Percentiles rank a stretch among this genome's conserved stretches.
phyloP scores from a whole-genome alignment of 1,140 invertebrate species.

The Calycopis cecrops region DNA sequence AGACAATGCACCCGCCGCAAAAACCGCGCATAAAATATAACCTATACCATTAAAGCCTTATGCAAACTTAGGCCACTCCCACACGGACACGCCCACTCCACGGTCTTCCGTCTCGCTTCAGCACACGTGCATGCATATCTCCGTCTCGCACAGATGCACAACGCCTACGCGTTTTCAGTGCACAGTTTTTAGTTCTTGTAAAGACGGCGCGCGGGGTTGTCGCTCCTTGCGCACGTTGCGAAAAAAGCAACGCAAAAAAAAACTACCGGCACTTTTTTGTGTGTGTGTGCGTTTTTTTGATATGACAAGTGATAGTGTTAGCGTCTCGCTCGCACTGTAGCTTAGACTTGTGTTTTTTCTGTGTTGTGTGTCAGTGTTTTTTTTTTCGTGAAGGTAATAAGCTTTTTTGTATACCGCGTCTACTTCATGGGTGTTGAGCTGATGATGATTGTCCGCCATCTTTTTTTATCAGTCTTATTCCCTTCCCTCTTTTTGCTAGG shows the following conservation, averaged over 20 bases:
- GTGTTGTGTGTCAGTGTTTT: constrained; percentile 13
- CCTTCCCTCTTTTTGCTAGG: no score
- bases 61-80: constrained; percentile 59
- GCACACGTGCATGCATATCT: constrained; percentile 27
- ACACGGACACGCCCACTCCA: constrained; percentile 44
- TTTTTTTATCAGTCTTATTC: no score
- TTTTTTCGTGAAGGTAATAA: constrained; percentile 38
- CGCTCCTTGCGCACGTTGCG: constrained; percentile 33
- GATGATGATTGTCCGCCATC: constrained; percentile 36
- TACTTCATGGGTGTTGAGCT: neutral
- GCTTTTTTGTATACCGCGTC: constrained; percentile 33
- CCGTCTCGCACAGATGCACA: constrained; percentile 42
- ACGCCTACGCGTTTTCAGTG: constrained; percentile 59
- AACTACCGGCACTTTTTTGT: constrained; percentile 32
- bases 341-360: constrained; percentile 5
- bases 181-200: constrained; percentile 64
- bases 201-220: constrained; percentile 49
- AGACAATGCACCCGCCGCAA: constrained; percentile 61
- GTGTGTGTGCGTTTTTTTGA: constrained; percentile 29
- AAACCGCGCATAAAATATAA: constrained; percentile 56
- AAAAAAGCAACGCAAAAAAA: constrained; percentile 29
- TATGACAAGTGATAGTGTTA: constrained; percentile 32
- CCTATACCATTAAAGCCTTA: constrained; percentile 39
- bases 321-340: constrained; percentile 31
- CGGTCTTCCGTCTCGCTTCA: constrained; percentile 34